Conservation (phyloP, 2,113 vertebrate genomes). For the Narcine bancroftii region DNA sequence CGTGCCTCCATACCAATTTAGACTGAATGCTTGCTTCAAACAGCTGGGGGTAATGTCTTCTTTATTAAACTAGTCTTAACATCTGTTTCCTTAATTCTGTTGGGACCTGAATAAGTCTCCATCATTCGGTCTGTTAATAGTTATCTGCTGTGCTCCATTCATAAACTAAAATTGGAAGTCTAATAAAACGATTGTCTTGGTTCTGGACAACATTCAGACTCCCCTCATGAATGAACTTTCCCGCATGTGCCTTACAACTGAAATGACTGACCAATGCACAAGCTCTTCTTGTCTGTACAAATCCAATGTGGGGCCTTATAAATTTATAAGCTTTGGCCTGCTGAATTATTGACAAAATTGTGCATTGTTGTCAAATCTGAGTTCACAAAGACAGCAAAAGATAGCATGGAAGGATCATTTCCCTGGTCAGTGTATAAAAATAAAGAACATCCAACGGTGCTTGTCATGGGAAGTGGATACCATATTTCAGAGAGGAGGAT, state of each 20-base stretch:
- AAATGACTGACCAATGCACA: neutral
- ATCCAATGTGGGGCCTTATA: neutral
- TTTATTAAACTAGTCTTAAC: neutral
- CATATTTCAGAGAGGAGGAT: neutral
- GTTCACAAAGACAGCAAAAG: neutral
- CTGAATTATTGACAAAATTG: neutral
- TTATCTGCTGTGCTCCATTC: neutral
- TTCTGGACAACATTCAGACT: neutral
- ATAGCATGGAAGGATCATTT: neutral
- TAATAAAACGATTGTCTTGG: neutral
- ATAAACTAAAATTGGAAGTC: neutral
- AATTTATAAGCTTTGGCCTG: neutral
- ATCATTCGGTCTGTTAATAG: neutral
- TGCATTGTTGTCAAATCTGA: neutral
- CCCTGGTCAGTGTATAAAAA: neutral
- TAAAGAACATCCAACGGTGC: neutral
- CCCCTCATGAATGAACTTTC: neutral
- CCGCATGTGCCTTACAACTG: neutral
- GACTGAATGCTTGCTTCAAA: neutral
- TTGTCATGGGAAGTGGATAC: neutral
- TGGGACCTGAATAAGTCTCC: neutral
- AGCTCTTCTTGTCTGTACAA: neutral
- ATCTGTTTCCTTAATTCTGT: neutral
- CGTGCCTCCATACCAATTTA: neutral
- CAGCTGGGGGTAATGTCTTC: neutral